Conservation (phyloP, 2,888 invertebrate genomes). For the Apotomis betuletana region DNA sequence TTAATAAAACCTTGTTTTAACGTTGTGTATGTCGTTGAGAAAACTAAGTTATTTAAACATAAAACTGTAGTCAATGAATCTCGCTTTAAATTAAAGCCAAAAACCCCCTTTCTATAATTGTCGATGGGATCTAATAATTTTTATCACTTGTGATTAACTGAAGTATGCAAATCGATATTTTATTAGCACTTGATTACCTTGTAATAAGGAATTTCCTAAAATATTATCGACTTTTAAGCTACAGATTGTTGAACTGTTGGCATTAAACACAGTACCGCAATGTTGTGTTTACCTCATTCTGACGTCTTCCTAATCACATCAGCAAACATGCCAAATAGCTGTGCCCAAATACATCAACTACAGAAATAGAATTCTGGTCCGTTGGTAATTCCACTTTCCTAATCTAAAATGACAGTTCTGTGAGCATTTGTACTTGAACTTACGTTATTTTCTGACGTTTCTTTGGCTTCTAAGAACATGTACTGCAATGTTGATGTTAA, state of each 20-base stretch:
- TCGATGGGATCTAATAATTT: too few relatives aligned
- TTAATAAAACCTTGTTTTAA: too few relatives aligned
- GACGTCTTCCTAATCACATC: conserved; percentile 43
- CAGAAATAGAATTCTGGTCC: conserved; percentile 25
- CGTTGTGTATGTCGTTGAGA: too few relatives aligned
- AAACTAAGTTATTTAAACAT: too few relatives aligned
- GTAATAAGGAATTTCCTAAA: not conserved
- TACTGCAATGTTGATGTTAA: conserved; percentile 19
- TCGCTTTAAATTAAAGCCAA: too few relatives aligned
- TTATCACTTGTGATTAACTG: too few relatives aligned
- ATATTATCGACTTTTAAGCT: not conserved
- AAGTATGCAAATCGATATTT: too few relatives aligned
- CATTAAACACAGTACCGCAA: conserved; percentile 36
- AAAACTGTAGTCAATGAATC: too few relatives aligned
- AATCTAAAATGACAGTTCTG: not conserved
- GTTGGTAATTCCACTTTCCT: not conserved
- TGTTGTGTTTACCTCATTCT: conserved; percentile 41
- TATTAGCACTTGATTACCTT: not conserved
- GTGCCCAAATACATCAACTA: conserved; percentile 37
- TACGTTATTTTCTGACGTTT: conserved; percentile 4
- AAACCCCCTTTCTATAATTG: too few relatives aligned
- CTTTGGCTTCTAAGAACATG: not conserved
- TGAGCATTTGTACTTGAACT: not conserved
- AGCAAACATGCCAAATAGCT: conserved; percentile 45
- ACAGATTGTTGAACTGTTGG: conserved; percentile 25